phyloP scores from a whole-genome alignment of 2,113 vertebrate species.

The Egretta garzetta region DNA sequence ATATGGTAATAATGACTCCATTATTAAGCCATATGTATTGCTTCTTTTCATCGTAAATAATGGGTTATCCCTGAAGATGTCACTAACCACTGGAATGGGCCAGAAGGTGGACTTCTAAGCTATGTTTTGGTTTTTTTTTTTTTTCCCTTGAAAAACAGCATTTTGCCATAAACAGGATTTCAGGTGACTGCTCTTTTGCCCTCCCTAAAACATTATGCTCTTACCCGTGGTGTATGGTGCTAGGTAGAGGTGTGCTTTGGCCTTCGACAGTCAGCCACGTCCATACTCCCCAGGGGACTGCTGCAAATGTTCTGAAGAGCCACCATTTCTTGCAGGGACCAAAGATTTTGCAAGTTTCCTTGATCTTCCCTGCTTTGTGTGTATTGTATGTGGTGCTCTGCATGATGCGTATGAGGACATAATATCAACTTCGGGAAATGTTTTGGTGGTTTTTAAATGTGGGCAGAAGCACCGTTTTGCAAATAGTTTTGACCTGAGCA shows the following conservation, averaged over 20 bases:
- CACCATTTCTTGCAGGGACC: background rate
- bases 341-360: too few relatives aligned
- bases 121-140: background rate
- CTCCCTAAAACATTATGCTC: background rate
- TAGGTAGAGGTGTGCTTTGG: too few relatives aligned
- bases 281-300: background rate
- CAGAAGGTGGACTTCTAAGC: background rate
- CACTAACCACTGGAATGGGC: background rate
- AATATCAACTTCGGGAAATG: background rate
- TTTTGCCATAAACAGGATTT: background rate
- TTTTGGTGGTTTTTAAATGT: background rate
- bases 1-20: rapidly evolving
- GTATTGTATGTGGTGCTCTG: background rate
- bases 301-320: background rate
- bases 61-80: background rate
- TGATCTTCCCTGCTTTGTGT: background rate
- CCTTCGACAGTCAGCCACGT: background rate
- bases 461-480: background rate
- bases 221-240: background rate
- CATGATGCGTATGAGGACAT: rapidly evolving
- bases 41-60: rapidly evolving
- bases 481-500: background rate
- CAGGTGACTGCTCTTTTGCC: background rate
- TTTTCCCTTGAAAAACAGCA: background rate
- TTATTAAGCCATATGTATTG: background rate